Conservation (phyloP, 2,113 vertebrate genomes). For the Lathamus discolor region DNA sequence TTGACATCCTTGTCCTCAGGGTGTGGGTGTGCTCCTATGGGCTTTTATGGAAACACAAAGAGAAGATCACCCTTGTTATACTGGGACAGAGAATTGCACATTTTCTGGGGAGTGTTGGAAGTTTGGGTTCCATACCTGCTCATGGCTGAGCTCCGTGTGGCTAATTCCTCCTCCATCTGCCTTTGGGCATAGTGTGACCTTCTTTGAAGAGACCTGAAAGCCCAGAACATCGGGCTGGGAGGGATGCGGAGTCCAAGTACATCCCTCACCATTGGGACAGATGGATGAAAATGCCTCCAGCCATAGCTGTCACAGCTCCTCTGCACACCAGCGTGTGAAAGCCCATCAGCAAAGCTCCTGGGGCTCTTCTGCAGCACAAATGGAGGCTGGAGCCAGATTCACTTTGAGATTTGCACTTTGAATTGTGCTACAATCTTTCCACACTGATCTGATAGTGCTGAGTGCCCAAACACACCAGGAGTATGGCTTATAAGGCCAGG, state of each 20-base stretch:
- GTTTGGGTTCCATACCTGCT: neutral
- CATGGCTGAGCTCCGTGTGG: neutral
- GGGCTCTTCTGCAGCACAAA: neutral
- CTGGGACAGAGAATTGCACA: neutral
- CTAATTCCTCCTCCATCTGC: neutral
- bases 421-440: neutral
- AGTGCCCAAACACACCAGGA: neutral
- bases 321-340: neutral
- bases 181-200: neutral
- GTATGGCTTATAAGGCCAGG: neutral
- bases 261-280: neutral
- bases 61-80: neutral
- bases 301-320: neutral
- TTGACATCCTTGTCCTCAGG: slow-evolving; percentile 40
- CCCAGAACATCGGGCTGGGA: neutral
- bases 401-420: neutral
- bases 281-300: neutral
- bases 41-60: slow-evolving; percentile 15
- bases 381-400: neutral
- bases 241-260: neutral
- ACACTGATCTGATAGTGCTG: neutral
- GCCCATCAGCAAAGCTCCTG: neutral
- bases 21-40: neutral
- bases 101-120: neutral
- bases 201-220: neutral